A percentile compares a stretch with the other conserved stretches of the same genome.
Evolutionary conservation across 2,113 vertebrate species (phyloP).

Genomic region (Thamnophis sirtalis): DNA sequence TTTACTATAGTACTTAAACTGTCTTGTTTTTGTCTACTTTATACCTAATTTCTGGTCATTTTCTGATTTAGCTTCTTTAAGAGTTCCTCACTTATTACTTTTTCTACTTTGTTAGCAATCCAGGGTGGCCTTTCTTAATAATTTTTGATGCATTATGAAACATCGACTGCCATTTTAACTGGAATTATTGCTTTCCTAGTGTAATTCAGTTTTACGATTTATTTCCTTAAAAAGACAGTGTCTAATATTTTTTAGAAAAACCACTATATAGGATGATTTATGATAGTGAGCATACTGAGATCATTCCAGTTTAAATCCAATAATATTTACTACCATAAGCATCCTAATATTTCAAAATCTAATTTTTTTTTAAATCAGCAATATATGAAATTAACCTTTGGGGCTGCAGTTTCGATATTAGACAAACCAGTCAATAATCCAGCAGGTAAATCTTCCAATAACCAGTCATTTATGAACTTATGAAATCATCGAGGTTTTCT

Average conservation of each 20-base stretch:
- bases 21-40: conserved; percentile 37
- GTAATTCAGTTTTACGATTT: conserved; percentile 10
- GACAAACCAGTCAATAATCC: accelerated
- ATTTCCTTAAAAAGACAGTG: neutral
- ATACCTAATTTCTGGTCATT: conserved; percentile 43
- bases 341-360: neutral
- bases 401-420: neutral
- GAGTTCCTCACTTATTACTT: conserved; percentile 37
- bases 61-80: conserved; percentile 44
- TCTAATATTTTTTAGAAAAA: conserved; percentile 21
- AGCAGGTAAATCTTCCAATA: conserved; percentile 10
- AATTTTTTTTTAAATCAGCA: conserved; percentile 19
- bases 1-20: neutral
- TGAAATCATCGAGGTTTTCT: conserved; percentile 11
- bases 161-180: conserved; percentile 22
- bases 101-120: conserved; percentile 44
- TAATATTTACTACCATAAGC: conserved; percentile 9
- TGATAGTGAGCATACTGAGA: conserved; percentile 12
- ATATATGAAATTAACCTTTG: neutral
- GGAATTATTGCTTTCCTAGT: neutral
- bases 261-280: conserved; percentile 17
- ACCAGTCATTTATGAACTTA: neutral
- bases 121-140: conserved; percentile 10
- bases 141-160: conserved; percentile 26
- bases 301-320: conserved; percentile 26